A percentile compares a stretch with the other conserved stretches of the same genome.
These are phyloP conservation scores for Odocoileus hemionus DNA, from an alignment of 2,113 vertebrate genomes.

Conservation along the genomic window DNA sequence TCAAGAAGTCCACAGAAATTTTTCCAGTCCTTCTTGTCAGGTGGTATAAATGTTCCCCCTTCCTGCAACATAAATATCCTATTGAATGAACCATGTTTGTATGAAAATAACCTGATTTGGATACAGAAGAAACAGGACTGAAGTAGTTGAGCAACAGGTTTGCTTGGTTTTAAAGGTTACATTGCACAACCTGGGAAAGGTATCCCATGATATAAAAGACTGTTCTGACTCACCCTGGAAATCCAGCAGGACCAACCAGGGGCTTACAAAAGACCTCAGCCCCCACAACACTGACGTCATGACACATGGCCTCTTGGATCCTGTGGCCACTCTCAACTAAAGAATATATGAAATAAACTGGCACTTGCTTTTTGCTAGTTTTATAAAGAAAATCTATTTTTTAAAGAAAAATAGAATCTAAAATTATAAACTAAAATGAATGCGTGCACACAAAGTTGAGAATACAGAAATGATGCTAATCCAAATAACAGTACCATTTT, in stretches of 20 bases:
- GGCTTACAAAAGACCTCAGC: constrained; percentile 21
- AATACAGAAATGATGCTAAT: background rate
- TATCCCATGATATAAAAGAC: constrained; percentile 33
- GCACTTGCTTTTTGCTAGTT: constrained; percentile 5
- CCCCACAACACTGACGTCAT: background rate
- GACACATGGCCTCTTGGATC: background rate
- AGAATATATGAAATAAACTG: background rate
- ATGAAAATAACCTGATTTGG: constrained; percentile 43
- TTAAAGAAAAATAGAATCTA: background rate
- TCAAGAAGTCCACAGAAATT: background rate
- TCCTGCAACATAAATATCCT: background rate
- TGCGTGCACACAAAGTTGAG: background rate
- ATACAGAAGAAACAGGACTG: constrained; percentile 39
- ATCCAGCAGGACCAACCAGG: constrained; percentile 47
- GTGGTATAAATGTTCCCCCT: background rate
- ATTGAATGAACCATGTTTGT: constrained; percentile 6
- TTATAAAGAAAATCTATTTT: background rate
- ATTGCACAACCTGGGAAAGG: constrained; percentile 59
- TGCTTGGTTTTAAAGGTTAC: constrained; percentile 50
- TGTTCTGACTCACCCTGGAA: constrained; percentile 30
- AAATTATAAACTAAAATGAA: constrained; percentile 30
- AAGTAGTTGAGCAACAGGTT: constrained; percentile 57
- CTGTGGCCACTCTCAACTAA: background rate
- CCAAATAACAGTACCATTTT: background rate
- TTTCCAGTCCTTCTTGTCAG: constrained; percentile 7